Conservation (phyloP, 2,797 vertebrate species). For the Hypotaenidia philippensis region DNA sequence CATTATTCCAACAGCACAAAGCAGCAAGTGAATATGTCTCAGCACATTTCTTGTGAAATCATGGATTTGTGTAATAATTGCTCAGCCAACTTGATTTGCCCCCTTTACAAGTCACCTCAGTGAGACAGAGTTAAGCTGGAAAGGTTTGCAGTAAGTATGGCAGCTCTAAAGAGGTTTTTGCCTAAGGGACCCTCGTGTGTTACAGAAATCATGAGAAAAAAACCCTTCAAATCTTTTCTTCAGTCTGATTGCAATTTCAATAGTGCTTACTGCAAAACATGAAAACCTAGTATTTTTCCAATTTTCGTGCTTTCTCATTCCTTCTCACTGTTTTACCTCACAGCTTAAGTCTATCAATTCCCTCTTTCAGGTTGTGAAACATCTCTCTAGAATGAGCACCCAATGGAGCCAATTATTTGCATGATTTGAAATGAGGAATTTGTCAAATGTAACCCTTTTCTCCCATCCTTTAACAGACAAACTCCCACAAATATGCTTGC, state of each 20-base stretch:
- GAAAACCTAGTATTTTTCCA: background rate
- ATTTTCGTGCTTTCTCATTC: background rate
- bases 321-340: constrained; percentile 6
- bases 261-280: background rate
- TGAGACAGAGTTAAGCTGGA: background rate
- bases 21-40: background rate
- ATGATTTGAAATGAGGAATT: constrained; percentile 64
- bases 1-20: background rate
- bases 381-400: constrained; percentile 38
- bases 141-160: background rate
- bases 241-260: background rate
- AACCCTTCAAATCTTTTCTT: background rate
- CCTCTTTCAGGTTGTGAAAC: constrained; percentile 24
- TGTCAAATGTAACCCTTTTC: constrained; percentile 21
- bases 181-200: background rate
- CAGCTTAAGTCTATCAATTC: constrained; percentile 13
- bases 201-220: background rate
- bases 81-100: background rate
- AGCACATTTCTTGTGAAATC: background rate
- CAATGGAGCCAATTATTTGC: constrained; percentile 62
- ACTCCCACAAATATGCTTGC: constrained; percentile 18
- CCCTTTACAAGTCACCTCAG: background rate
- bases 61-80: background rate
- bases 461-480: constrained; percentile 12
- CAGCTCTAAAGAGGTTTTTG: background rate